Conservation (phyloP, 2,113 vertebrate species). For the Zingel zingel region DNA sequence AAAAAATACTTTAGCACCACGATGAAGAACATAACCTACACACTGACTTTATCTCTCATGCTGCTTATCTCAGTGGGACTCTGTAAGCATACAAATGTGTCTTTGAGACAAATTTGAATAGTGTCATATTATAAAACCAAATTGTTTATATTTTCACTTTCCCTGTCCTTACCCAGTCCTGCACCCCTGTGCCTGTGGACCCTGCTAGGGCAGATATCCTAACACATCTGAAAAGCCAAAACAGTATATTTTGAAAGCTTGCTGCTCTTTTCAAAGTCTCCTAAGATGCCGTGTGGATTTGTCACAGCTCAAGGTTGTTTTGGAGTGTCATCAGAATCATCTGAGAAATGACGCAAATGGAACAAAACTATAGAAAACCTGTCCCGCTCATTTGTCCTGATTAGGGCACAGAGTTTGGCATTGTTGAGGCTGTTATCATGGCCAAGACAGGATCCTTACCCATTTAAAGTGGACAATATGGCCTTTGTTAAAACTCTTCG, state of each 20-base stretch:
- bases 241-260: conserved; percentile 30
- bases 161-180: conserved; percentile 32
- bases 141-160: conserved; percentile 33
- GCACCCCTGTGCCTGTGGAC: conserved; percentile 38
- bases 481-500: conserved; percentile 57
- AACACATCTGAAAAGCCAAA: conserved; percentile 31
- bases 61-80: conserved; percentile 31
- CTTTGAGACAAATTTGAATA: conserved; percentile 35
- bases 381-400: conserved; percentile 44
- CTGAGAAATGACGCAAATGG: conserved; percentile 49
- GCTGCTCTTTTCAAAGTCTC: conserved; percentile 41
- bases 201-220: conserved; percentile 31
- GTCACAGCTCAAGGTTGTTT: conserved; percentile 69
- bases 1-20: background rate
- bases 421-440: conserved; percentile 71
- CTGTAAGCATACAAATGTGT: conserved; percentile 34
- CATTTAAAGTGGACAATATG: conserved; percentile 57
- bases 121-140: background rate
- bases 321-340: conserved; percentile 55
- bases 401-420: conserved; percentile 29
- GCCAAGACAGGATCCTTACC: conserved; percentile 55
- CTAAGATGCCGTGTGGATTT: conserved; percentile 28
- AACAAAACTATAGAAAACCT: conserved; percentile 48
- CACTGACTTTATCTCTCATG: conserved; percentile 18
- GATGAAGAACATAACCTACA: conserved; percentile 11